Base-by-base conservation (phyloP, 2,888 invertebrate genomes). In the Rhagonycha lutea region DNA sequence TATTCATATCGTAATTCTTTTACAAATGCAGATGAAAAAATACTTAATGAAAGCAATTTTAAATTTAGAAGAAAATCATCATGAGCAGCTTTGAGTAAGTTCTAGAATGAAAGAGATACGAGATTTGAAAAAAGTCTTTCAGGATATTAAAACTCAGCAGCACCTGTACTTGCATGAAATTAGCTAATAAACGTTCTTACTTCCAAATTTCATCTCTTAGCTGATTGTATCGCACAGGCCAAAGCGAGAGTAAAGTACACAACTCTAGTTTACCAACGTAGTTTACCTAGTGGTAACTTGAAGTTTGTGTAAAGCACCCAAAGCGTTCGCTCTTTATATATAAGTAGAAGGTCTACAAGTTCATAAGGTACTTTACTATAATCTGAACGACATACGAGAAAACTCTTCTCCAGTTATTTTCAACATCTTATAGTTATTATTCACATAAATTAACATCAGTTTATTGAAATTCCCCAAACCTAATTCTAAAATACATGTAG, bases 191-290 rank as follows among this genome's bases (percentile, higher is more conserved):
- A 85, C 83, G 84, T 82, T 82, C 81, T 83, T 83, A 83, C 82
- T 82, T 83, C 83, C 83, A 84, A 83, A 84, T 81, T 84, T 84
- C 81, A 83, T 83, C 84, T 83, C 83, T 82, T 83, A 83, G 83
- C 84, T 85, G 85, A 85, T 85, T 85, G 84, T 85, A 85, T 85
- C 84, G 84, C 84, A 82, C 83, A 82, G 81, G 76, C 82, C 83
- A 83, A 82, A 82, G 81, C 83, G 80, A 83, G 80, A 76, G 81
- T 79, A 83, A 82, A 81, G 81, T 82, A 84, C 83, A 84, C 82
- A 82, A 79, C 80, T 74, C 81, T 81, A 84, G 84, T 84, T 85
- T 84, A 82, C 84, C 80, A 79, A 83, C 83, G 83, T 82, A 84
- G 84, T 84, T 84, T 85, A 83, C 84, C 83, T 83, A 84, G 83